phyloP scores from a whole-genome alignment of 2,797 vertebrate species.

The Etheostoma perlongum region DNA sequence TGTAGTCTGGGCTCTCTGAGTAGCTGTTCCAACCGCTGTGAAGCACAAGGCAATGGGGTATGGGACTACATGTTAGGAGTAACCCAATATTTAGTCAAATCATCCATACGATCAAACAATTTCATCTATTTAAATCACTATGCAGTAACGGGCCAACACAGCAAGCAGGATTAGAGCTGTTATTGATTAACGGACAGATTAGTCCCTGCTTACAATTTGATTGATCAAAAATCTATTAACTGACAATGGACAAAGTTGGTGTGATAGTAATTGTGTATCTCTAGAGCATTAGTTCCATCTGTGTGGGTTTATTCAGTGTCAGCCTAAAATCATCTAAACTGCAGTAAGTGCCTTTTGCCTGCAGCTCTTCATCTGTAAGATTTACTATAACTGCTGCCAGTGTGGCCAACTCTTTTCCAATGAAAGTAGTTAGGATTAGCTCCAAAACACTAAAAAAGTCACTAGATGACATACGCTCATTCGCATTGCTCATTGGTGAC shows the following conservation, averaged over 20 bases:
- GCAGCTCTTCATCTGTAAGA: not conserved
- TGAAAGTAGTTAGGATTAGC: too few relatives aligned
- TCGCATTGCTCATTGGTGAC: too few relatives aligned
- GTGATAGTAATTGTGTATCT: not conserved
- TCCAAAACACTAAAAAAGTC: too few relatives aligned
- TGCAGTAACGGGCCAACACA: slow-evolving; percentile 56
- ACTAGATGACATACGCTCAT: too few relatives aligned
- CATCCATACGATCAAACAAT: slow-evolving; percentile 47
- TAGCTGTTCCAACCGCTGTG: slow-evolving; percentile 88
- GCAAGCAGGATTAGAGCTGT: slow-evolving; percentile 10
- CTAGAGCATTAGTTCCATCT: not conserved
- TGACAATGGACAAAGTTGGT: not conserved
- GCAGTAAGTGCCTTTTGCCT: not conserved
- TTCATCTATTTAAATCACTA: slow-evolving; percentile 26
- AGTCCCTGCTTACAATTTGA: slow-evolving; percentile 5
- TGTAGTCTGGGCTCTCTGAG: slow-evolving; percentile 91
- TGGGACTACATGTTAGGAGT: slow-evolving; percentile 80
- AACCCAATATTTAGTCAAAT: slow-evolving; percentile 56
- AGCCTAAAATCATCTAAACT: not conserved
- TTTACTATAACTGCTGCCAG: not conserved
- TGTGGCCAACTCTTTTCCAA: too few relatives aligned
- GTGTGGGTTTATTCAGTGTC: slow-evolving; percentile 5
- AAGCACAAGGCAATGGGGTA: slow-evolving; percentile 88
- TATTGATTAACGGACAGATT: not conserved
- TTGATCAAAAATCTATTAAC: slow-evolving; percentile 1